Evolutionary conservation across 1,140 invertebrate genomes (phyloP), one percentile per base, ranked within the genome.

Genomic region (Ceratina calcarata): DNA sequence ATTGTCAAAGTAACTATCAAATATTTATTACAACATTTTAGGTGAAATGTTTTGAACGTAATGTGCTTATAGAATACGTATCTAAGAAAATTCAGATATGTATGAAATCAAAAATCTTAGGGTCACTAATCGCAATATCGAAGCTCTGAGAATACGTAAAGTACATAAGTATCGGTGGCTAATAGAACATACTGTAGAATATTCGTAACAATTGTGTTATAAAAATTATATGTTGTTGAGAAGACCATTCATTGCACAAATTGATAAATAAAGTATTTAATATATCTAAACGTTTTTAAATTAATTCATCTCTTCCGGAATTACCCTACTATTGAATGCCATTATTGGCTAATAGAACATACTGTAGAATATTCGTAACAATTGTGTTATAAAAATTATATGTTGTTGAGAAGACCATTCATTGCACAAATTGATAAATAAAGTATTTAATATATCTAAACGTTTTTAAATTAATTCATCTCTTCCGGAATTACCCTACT

Each of bases 71-170:
- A 24, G 12, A 55, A 32, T n/a, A 24, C 20, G 22, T 7, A 69
- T n/a, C 7, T 15, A 2, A 32, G 24, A 22, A 27, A 69, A 69
- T 69, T 18, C 24, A 13, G 61, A 6, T 18, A 10, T 4, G 6
- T 16, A 7, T 20, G 12, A 55, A 53, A 55, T 8, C 51, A 10
- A 55, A 45, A 69, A 32, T 51, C 67, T 20, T 69, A 55, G 22
- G 51, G 51, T 69, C 51, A 51, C 27, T 55, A 69, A 69, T 53
- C 67, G 27, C 24, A 69, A 69, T 55, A 53, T 69, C 51, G 67
- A 55, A 69, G 24, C 16, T 22, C 53, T 1, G 49, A 20, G 18
- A 16, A 55, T 55, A 55, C 4, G 18, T 55, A 55, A 18, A 12
- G 22, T 20, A 69, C 18, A 32, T 53, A 69, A n/a, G 12, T 69